Conservation (phyloP, 2,888 invertebrate genomes). For the Cosmopolites sordidus region DNA sequence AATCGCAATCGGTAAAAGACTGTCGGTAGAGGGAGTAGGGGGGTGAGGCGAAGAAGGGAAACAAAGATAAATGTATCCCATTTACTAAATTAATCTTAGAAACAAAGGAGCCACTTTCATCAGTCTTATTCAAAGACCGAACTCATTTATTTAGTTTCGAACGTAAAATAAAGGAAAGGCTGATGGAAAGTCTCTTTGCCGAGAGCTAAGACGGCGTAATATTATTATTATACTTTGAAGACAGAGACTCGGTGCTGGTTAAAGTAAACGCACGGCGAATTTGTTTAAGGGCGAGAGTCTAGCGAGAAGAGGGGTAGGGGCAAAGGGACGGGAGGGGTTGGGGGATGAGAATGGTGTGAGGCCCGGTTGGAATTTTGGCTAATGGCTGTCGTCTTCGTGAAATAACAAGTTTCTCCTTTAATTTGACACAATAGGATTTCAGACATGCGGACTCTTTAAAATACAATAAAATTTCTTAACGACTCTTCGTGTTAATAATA, state of each 20-base stretch:
- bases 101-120: constrained; percentile 45
- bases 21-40: too few relatives aligned
- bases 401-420: background rate
- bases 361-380: background rate
- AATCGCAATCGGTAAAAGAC: too few relatives aligned
- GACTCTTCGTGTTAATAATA: too few relatives aligned
- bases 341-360: background rate
- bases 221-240: constrained; percentile 27
- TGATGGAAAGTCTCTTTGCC: constrained; percentile 20
- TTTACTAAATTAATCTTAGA: constrained; percentile 49
- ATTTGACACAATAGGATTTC: too few relatives aligned
- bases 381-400: background rate
- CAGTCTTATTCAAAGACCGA: constrained; percentile 47
- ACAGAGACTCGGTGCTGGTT: constrained; percentile 13
- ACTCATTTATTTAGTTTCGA: constrained; percentile 46
- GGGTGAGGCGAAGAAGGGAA: constrained; percentile 23
- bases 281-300: background rate
- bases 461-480: too few relatives aligned
- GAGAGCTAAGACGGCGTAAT: constrained; percentile 20
- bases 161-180: constrained; percentile 22
- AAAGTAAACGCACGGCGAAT: background rate
- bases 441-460: too few relatives aligned
- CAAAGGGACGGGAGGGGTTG: background rate
- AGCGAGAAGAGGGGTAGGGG: background rate
- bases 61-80: constrained; percentile 48